Base-by-base conservation (phyloP, 2,113 vertebrate genomes). In the Leuciscus idus region DNA sequence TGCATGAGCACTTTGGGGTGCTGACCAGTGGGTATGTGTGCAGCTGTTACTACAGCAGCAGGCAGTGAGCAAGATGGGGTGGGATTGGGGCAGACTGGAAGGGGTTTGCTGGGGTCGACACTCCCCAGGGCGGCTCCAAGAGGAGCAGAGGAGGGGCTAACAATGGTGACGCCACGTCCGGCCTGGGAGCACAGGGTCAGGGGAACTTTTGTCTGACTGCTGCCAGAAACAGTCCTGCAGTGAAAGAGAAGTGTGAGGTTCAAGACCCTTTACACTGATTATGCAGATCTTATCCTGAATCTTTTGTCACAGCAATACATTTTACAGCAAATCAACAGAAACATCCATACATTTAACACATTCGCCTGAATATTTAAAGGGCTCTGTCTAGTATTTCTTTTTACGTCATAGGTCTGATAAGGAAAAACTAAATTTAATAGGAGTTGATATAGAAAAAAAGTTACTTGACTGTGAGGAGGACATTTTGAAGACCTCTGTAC, bases 1-100 rank as follows among this genome's bases (percentile, higher is more conserved):
- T 99, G 97, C 95, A 98, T 90, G 10, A 97, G 93, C 84, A 96
- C 95, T 92, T 99, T 99, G 1, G 98, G 94, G 93, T 97, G 97
- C 0, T 97, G 97, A 72, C 96, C 97, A 0, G 95, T 92, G 84
- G 97, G 96, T 62, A 97, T 93, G 81, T 99, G 97, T 8, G 96
- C 95, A 19, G 96, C 95, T 1, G 97, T 94, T 33, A 96, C 96
- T 84, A 95, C 92, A 1, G 95, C 94, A 0, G 94, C 94, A 10
- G 96, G 95, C 39, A 97, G 93, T 3, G 94, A 87, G 85, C 85
- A 92, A 48, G 95, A 87, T 8, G 93, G 72, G 59, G 59, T 83
- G 3, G 90, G 23, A 4, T 89, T 83, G 21, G 93, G 89, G 75
- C 93, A 93, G 75, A 96, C 89, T n/a, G 90, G 82, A 9, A 94